A percentile compares a stretch with the other conserved stretches of the same genome.
These are phyloP conservation scores for Cheilosia grossa DNA, from an alignment of 2,888 invertebrate species.

Conservation along the genomic window DNA sequence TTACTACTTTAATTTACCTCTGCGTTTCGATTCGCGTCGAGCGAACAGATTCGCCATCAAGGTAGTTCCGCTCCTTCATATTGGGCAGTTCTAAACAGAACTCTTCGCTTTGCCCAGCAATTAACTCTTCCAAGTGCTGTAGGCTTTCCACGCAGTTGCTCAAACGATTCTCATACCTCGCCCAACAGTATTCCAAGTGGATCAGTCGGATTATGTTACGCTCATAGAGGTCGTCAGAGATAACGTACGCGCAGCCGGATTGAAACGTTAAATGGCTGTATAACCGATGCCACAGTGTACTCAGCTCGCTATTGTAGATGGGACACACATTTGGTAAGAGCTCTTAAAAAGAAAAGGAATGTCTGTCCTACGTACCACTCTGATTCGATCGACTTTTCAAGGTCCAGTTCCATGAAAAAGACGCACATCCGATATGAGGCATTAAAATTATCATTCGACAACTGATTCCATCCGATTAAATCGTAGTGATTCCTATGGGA, in stretches of 20 bases:
- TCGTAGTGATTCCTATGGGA: constrained; percentile 77
- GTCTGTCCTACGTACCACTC: constrained; percentile 62
- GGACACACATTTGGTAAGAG: neutral
- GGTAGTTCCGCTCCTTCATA: constrained; percentile 84
- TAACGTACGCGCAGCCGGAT: constrained; percentile 76
- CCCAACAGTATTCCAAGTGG: constrained; percentile 85
- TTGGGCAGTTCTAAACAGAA: constrained; percentile 84
- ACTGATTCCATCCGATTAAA: constrained; percentile 77
- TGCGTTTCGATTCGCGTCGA: constrained; percentile 84
- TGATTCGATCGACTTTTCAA: constrained; percentile 72
- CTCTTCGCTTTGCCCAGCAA: constrained; percentile 77
- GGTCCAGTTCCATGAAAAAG: constrained; percentile 78
- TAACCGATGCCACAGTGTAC: constrained; percentile 74
- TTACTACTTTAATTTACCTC: constrained; percentile 81
- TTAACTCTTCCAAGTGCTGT: constrained; percentile 74
- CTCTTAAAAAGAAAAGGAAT: neutral
- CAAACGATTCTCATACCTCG: constrained; percentile 84
- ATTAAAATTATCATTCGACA: constrained; percentile 77
- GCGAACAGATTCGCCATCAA: constrained; percentile 83
- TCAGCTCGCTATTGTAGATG: constrained; percentile 66
- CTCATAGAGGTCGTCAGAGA: constrained; percentile 83
- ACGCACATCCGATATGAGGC: constrained; percentile 77
- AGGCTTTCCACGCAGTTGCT: constrained; percentile 84
- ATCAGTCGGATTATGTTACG: constrained; percentile 84
- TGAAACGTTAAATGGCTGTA: constrained; percentile 75